Base-by-base conservation (phyloP, 2,797 vertebrate species). In the Moxostoma hubbsi region DNA sequence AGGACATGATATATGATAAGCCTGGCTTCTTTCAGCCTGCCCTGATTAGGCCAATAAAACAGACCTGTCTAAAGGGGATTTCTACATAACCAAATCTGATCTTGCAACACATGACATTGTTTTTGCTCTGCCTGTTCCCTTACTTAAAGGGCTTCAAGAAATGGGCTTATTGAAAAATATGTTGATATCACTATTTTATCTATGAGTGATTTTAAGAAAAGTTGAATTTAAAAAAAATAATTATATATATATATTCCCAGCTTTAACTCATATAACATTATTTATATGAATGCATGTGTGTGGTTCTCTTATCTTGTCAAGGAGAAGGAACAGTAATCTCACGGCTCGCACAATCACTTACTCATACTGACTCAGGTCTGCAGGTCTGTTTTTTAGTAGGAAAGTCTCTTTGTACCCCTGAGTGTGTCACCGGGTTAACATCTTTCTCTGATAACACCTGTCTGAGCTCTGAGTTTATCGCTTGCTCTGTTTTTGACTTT, bases 381-480 rank as follows among this genome's bases (percentile, higher is more conserved):
- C n/a, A 63, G 43, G 62, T 80, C 71, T 58, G 75, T 81, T 65
- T 63, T 80, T 51, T 10, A 63, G 9, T 47, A 51, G 54, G 54
- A 47, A 68, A 71, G 77, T 58, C 11, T 78, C 24, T 61, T 61
- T 70, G 62, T 11, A 63, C 58, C 71, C 36, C 61, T 73, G 46
- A 15, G 24, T 78, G 50, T 83, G 69, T 83, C 70, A 77, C 36
- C 36, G 58, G 69, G 58, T 57, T 69, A 64, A 63, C 65, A 71
- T 82, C 51, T 75, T 24, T 72, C 57, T 50, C 75, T 85, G 84
- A 85, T 83, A 81, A 73, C 76, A 57, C 75, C 67, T 55, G 46
- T 77, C 49, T 85, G 69, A 82, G 69, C 18, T 49, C n/a, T 1
- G 36, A 46, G n/a, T 63, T 62, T 63, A 70, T 70, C 59, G 2